A percentile compares a stretch with the other conserved stretches of the same genome.
Evolutionary conservation across 2,113 vertebrate genomes (phyloP).

Genomic region (Scophthalmus maximus): DNA sequence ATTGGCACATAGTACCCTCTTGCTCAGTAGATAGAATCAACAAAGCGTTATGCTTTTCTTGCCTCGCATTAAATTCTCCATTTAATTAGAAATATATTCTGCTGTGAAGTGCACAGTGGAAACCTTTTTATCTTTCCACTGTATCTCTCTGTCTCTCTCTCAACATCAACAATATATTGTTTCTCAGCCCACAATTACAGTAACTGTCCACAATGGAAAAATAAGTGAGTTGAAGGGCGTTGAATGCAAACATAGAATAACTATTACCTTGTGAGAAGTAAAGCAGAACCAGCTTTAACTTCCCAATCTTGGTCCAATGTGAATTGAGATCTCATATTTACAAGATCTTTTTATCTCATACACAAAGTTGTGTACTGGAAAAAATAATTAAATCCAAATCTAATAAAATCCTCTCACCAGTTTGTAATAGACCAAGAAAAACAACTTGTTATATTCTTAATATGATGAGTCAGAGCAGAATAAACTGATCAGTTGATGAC

Average conservation of each 20-base stretch:
- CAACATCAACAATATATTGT: neutral
- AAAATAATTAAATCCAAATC: too few species aligned
- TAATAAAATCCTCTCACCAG: too few species aligned
- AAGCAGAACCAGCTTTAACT: neutral
- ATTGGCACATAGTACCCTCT: too few species aligned
- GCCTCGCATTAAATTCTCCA: neutral
- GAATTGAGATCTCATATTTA: neutral
- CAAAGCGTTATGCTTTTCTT: too few species aligned
- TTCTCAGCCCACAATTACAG: too few species aligned
- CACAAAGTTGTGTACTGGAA: neutral
- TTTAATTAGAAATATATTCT: neutral
- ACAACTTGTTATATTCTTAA: neutral
- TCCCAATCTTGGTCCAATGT: neutral
- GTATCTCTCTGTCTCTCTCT: neutral
- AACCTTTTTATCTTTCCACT: neutral
- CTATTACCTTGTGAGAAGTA: neutral
- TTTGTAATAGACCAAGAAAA: too few species aligned
- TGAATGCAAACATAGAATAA: neutral
- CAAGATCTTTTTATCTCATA: neutral
- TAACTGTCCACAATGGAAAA: neutral
- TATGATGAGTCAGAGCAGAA: neutral
- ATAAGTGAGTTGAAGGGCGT: neutral
- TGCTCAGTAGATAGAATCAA: too few species aligned
- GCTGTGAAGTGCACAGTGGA: neutral
- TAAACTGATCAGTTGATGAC: neutral